Percentiles rank a stretch among this genome's conserved stretches.
Evolutionary conservation across 2,888 invertebrate species (phyloP).

Genomic region (Lycocerus yunnanus): DNA sequence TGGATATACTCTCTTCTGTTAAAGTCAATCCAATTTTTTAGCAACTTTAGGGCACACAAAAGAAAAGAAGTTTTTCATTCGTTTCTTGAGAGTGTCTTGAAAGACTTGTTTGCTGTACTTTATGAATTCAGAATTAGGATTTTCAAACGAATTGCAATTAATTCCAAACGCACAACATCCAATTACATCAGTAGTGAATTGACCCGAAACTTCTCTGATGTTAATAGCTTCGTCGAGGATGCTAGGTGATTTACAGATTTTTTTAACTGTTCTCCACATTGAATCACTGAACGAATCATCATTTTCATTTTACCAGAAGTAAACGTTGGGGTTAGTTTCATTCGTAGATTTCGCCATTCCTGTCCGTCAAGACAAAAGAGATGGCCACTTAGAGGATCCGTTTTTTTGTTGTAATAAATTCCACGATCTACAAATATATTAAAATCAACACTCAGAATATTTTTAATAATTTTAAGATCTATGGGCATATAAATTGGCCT

Average conservation of each 20-base stretch:
- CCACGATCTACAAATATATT: constrained; percentile 47
- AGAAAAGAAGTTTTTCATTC: constrained; percentile 50
- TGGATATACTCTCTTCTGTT: constrained; percentile 34
- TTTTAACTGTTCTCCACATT: constrained; percentile 42
- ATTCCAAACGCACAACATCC: constrained; percentile 63
- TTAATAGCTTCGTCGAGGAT: constrained; percentile 46
- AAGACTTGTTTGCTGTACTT: constrained; percentile 21
- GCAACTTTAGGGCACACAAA: constrained; percentile 54
- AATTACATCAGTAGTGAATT: constrained; percentile 59
- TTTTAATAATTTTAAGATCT: constrained; percentile 46
- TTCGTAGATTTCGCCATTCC: constrained; percentile 53
- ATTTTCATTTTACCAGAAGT: constrained; percentile 56
- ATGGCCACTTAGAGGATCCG: constrained; percentile 45
- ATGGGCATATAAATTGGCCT: constrained; percentile 44
- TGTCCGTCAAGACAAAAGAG: constrained; percentile 44
- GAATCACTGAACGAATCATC: constrained; percentile 49
- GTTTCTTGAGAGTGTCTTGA: constrained; percentile 12
- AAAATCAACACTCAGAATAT: constrained; percentile 49
- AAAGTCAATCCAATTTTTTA: constrained; percentile 30
- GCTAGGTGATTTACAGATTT: constrained; percentile 34
- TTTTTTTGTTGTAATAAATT: constrained; percentile 43
- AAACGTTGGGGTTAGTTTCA: constrained; percentile 54
- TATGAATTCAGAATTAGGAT: constrained; percentile 57
- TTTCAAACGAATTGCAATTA: constrained; percentile 59
- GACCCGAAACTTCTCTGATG: constrained; percentile 53